Evolutionary conservation across 30 jellyfish, hydroid and myxozoan genomes (phyloP), one percentile per base, ranked within the genome.

Genomic region (Aurelia aurita complex sp. Pacific): DNA sequence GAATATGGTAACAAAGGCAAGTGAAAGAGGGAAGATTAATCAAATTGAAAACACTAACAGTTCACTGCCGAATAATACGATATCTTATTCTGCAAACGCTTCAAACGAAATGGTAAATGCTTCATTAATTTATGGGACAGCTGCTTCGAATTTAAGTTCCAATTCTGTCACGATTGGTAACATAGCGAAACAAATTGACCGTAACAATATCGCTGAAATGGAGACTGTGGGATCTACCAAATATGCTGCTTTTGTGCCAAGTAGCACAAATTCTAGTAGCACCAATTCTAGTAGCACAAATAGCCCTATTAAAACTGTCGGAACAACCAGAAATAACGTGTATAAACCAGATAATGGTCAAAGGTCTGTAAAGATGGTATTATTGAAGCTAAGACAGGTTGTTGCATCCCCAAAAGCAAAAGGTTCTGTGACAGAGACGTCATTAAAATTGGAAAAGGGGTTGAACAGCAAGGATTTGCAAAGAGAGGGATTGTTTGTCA

Each of bases 401-500:
- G 70, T 61, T 13, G 57, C 46, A 33, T 19, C 36, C 14, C 78
- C 57, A 17, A 38, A 38, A 33, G 5, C 13, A 29, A 68, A 16
- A 35, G 29, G 15, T 17, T 5, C n/a, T 29, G 61, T 33, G 23
- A 68, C 52, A 38, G 81, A 50, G 61, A 29, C 5, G 2, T 19
- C 43, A 1, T 60, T 51, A 34, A 69, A 33, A 33, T 18, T 57
- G 35, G 90, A 35, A 4, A 36, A 60, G 36, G 64, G 42, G 3
- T 10, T 61, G 18, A 81, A 38, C 80, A 83, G 36, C 17, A 83
- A 83, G 19, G 72, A 53, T 12, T 15, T 46, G 66, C 81, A 83
- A 55, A 83, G 92, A 43, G 85, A 83, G 10, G 80, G 92, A 32
- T 64, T 83, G 62, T 83, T 83, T 83, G 85, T 83, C 0, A 83